Evolutionary conservation across 2,797 vertebrate species (phyloP), one percentile per base, ranked within the genome.

Genomic region (Mionectes olivaceus): DNA sequence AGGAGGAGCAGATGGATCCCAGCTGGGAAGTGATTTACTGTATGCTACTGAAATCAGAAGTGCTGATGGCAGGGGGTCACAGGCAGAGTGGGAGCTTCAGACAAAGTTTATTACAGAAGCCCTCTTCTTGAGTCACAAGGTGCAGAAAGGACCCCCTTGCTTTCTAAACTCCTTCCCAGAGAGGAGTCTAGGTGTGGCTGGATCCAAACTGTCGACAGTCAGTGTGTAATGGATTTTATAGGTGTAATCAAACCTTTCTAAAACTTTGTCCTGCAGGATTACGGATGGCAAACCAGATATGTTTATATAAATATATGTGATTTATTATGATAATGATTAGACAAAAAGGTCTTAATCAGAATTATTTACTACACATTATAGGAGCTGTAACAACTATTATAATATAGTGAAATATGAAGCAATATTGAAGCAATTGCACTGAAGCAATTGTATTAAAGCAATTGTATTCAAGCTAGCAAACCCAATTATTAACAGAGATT

Each of bases 1-100:
- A 92, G 90, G 74, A 87, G 43, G 37, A 87, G 70, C 94, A 96
- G 94, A 92, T 95, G 91, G 94, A 87, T 92, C 74, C 55, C 78
- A 28, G 70, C 32, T 89, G 93, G 89, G 83, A 87, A 73, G 74
- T 3, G 6, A 33, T 60, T 87, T 65, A 5, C 52, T 47, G 16
- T 59, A 75, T 84, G 33, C 63, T 67, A 6, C 67, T 0, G 1
- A 77, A 89, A 89, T 57, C 41, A 37, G 71, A 92, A 78, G 49
- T 0, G 0, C 70, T 59, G 78, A 37, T 73, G 53, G 78, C 50
- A 46, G 44, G 0, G 2, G 22, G 44, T 57, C 1, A 4, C 3
- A 25, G 57, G 37, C 44, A 33, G 57, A 15, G 44, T 25, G 57
- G 57, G 57, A 77, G 28, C 28, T 70, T 70, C 79, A 75, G 47